Evolutionary conservation across 2,797 vertebrate genomes (phyloP), one percentile per base, ranked within the genome.

Genomic region (Dicrostonyx torquatus): DNA sequence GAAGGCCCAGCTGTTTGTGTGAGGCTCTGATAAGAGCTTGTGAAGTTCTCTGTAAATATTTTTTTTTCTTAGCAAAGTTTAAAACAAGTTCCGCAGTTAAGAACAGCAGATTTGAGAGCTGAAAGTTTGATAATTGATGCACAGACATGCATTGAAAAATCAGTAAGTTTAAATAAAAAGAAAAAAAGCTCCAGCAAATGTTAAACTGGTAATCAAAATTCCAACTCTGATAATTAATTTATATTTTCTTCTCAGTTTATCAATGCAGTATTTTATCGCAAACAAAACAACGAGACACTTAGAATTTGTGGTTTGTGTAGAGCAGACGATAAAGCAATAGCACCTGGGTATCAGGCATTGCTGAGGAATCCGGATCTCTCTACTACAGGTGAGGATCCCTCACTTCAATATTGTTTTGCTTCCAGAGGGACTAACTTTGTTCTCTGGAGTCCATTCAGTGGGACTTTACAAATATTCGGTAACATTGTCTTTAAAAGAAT

Each of bases 401-500:
- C 34, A 85, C 53, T 17, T 73, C 24, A 80, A 66, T 53, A 2
- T 6, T 48, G 55, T 92, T 64, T 90, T 58, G 5, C 34, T 88
- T 95, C 85, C 31, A n/a, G 45, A 66, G 15, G 77, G n/a, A 73
- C 80, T 83, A 45, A 93, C n/a, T 86, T 94, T 14, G 24, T 82
- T 78, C 20, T 94, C 58, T 96, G n/a, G 82, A 92, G 79, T 34
- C 64, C 13, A 17, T 50, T 78, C 83, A 72, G 53, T 12, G n/a
- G 6, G 2, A 45, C 34, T 80, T 96, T 45, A 90, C 40, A 53
- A 75, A 64, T 88, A 48, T 93, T 94, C n/a, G 40, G 58, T 48
- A 53, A 2, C 24, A 12, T 62, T 26, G 60, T 62, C 11, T 75
- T 62, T 87, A 11, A 12, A 58, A 68, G 76, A 88, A 55, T 11